phyloP scores from a whole-genome alignment of 2,888 invertebrate genomes.

The Tetramorium bicarinatum region DNA sequence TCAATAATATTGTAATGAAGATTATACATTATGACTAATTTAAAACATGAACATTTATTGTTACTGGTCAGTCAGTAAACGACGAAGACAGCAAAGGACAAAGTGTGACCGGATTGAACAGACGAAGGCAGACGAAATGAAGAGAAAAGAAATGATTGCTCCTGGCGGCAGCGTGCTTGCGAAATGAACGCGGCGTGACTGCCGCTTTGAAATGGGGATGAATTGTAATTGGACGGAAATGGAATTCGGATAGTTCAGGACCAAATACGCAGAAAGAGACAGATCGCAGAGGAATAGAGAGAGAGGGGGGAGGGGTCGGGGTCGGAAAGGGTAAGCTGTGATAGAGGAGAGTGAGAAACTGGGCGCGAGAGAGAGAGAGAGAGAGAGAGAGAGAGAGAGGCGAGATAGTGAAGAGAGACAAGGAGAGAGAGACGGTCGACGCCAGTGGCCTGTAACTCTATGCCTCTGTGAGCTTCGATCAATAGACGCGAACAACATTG shows the following conservation, averaged over 20 bases:
- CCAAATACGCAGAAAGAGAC: slow-evolving; percentile 66
- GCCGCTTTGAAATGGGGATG: slow-evolving; percentile 80
- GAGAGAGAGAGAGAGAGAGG: slow-evolving; percentile 33
- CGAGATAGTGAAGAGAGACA: slow-evolving; percentile 59
- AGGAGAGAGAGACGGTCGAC: slow-evolving; percentile 77
- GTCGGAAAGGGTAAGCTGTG: not conserved
- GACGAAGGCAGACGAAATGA: slow-evolving; percentile 18
- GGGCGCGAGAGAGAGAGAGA: too few relatives aligned
- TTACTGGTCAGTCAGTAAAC: slow-evolving; percentile 29
- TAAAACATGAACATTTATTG: slow-evolving; percentile 47
- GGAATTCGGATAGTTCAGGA: slow-evolving; percentile 81
- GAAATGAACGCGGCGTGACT: slow-evolving; percentile 79
- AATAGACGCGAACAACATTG: slow-evolving; percentile 83
- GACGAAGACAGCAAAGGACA: slow-evolving; percentile 29
- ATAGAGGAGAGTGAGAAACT: slow-evolving; percentile 32
- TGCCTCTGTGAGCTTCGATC: slow-evolving; percentile 84
- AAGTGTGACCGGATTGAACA: slow-evolving; percentile 24
- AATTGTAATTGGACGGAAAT: slow-evolving; percentile 84
- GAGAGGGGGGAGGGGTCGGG: slow-evolving; percentile 56
- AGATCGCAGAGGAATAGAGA: slow-evolving; percentile 70
- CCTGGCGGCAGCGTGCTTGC: slow-evolving; percentile 65
- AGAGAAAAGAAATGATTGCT: slow-evolving; percentile 75
- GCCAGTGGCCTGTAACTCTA: slow-evolving; percentile 85
- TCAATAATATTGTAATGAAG: not conserved
- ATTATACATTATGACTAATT: not conserved